Conservation (phyloP, 2,797 vertebrate species). For the Nothura maculosa region DNA sequence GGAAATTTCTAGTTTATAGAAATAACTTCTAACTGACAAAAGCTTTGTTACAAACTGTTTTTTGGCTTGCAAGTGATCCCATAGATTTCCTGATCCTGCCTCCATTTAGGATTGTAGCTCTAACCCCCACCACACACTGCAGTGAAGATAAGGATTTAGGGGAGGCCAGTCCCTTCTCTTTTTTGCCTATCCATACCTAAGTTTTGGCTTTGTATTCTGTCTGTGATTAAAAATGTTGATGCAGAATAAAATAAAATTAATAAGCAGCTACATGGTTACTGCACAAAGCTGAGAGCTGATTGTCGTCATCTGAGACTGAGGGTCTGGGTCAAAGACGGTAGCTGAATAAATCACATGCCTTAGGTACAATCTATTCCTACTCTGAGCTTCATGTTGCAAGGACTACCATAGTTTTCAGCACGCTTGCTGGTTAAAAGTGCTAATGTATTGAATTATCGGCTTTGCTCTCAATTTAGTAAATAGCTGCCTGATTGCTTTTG, state of each 20-base stretch:
- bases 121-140: neutral
- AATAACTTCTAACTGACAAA: neutral
- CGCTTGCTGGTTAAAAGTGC: neutral
- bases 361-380: neutral
- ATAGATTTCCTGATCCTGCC: neutral
- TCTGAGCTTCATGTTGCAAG: neutral
- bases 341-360: neutral
- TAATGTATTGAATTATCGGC: neutral
- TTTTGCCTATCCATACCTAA: neutral
- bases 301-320: neutral
- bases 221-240: neutral
- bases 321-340: neutral
- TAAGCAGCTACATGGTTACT: neutral
- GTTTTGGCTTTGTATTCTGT: neutral
- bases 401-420: neutral
- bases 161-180: neutral
- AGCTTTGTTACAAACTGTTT: neutral
- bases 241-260: neutral
- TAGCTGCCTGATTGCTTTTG: neutral
- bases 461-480: neutral
- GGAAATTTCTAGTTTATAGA: neutral
- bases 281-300: neutral
- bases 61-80: neutral
- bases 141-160: neutral
- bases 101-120: neutral